Base-by-base conservation (phyloP, 2,888 invertebrate genomes). In the Drosophila hawaiiensis region DNA sequence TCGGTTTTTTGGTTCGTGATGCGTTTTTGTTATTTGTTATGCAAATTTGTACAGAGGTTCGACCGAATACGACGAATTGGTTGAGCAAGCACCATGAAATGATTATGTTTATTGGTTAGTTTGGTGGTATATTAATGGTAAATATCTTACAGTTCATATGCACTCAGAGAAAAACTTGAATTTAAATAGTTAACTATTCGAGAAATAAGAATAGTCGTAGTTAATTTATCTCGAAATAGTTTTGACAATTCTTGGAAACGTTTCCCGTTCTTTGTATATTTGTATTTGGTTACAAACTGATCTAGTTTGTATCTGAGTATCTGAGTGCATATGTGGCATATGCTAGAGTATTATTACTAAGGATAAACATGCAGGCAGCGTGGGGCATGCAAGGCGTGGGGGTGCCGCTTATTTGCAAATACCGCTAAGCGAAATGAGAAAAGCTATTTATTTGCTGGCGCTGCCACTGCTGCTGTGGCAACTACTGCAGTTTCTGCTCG, bases 81-180 rank as follows among this genome's bases (percentile, higher is more conserved):
- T 90, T 78, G 78, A 75, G 81, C 81, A 87, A 88, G 91, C 91
- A 90, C 78, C 89, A 85, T 85, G 89, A 88, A 84, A 88, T 89
- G 80, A 73, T 84, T 80, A 78, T 73, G 79, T 72, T 76, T 78
- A 68, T 78, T 67, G 67, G 62, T 68, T 70, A 78, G 73, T 82
- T 68, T 25, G 25, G 55, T 65, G 73, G 47, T 53, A 61, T 73
- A 65, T 52, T 66, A 66, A 55, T 64, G 22, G 9, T 43, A 50
- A 43, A 39, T 50, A 31, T 61, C 5, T 59, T 37, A 61, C 35
- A 65, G 25, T 49, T 29, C 19, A 12, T 53, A 58, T 31, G 28
- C 56, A 56, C 39, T 28, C 28, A 28, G 14, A 56, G 39, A 56
- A 56, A 56, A 22, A 47, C 25, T 4, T 1, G 0, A n/a, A 37